Evolutionary conservation across 2,113 vertebrate species (phyloP).

Genomic region (Himantopus leucocephalus): DNA sequence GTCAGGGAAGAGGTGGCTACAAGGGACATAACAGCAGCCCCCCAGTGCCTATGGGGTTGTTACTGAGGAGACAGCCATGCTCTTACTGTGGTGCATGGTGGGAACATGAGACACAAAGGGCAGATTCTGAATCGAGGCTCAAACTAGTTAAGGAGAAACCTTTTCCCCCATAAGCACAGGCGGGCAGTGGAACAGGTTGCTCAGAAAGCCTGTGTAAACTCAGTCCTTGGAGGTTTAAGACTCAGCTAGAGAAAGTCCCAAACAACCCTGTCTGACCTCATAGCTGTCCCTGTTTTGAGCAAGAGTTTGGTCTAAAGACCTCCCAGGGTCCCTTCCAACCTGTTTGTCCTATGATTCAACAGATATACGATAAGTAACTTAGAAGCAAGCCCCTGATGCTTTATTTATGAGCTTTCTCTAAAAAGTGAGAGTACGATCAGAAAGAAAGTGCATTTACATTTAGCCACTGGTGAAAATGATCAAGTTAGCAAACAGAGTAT

Average conservation of each 20-base stretch:
- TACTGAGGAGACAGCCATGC: not conserved
- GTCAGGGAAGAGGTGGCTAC: not conserved
- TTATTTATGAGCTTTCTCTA: not conserved
- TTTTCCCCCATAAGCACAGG: not conserved
- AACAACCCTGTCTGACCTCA: not conserved
- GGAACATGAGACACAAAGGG: not conserved
- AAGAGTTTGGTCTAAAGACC: not conserved
- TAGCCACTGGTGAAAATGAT: not conserved
- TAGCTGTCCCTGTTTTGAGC: not conserved
- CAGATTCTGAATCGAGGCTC: not conserved
- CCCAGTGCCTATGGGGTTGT: rapidly evolving
- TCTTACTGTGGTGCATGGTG: not conserved
- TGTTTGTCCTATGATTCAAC: not conserved
- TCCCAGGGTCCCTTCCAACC: not conserved
- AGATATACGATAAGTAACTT: not conserved
- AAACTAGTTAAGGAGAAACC: not conserved
- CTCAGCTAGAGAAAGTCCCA: not conserved
- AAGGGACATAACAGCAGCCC: not conserved
- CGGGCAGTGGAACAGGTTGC: not conserved
- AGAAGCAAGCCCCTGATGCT: not conserved
- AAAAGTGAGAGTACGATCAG: rapidly evolving
- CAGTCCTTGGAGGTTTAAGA: not conserved
- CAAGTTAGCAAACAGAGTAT: not conserved
- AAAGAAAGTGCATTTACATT: not conserved
- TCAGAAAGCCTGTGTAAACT: not conserved